Base-by-base conservation (phyloP, 2,888 invertebrate genomes). In the Saturnia japonica region DNA sequence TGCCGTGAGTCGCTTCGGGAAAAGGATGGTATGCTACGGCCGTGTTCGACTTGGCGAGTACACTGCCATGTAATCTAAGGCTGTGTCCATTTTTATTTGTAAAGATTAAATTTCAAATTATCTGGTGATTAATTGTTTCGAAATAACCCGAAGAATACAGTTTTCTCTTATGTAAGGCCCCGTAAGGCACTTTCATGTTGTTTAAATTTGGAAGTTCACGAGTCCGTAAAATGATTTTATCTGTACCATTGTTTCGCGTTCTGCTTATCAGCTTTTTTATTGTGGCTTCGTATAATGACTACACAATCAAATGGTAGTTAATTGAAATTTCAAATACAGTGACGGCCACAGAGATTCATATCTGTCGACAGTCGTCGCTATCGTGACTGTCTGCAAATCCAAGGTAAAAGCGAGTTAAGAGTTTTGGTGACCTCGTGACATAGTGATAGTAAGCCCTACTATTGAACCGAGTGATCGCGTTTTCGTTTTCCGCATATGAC, bases 201-300 rank as follows among this genome's bases (percentile, higher is more conserved):
- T 69, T 42, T 40, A 71, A 72, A 72, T 72, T 71, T 67, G 54
- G 68, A 62, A 69, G 72, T 68, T 70, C 70, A 70, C 25, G 42
- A 64, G 68, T 72, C 71, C 75, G 73, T 73, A 72, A 72, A 72
- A 72, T 69, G 75, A 73, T 74, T 42, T 68, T 72, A 74, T 74
- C 75, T 47, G 70, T 62, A 43, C 57, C 60, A 72, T 43, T 60
- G 45, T 67, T 72, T 72, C 64, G 68, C 64, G 64, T 6, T 19
- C 40, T 40, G 64, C 64, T 0, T 62, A 14, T 28, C 28, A 62
- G 34, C 7, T 62, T 64, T 64, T 57, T 57, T 1, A 57, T 57
- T 57, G 57, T 57, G 25, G 1, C 12, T 25, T 57, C 11, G 14
- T 57, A 25, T 25, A 57, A 57, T 54, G 57, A 25, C 12, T 57